Conservation (phyloP, 1,140 invertebrate genomes). For the Steinernema feltiae region DNA sequence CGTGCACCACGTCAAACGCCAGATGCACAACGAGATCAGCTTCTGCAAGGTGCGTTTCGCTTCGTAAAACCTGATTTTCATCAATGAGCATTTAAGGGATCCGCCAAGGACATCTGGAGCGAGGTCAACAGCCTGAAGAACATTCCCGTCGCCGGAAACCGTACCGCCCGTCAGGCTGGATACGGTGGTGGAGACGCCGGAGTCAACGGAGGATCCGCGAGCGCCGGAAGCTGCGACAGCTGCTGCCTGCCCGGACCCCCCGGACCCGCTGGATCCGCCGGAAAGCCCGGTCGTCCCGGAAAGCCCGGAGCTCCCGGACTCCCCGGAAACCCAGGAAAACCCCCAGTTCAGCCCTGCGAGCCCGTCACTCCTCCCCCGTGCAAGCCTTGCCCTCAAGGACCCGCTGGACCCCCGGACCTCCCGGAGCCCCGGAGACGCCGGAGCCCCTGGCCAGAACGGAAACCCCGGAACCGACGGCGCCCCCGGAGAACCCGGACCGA, state of each 20-base stretch:
- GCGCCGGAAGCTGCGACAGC: neutral
- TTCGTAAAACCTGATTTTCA: neutral
- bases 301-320: slow-evolving; percentile 13
- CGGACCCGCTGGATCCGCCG: slow-evolving; percentile 11
- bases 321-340: slow-evolving; percentile 4
- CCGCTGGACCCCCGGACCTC: slow-evolving; percentile 18
- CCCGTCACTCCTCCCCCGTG: neutral
- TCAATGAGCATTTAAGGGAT: neutral
- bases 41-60: neutral
- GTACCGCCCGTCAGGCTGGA: slow-evolving; percentile 20
- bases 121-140: slow-evolving; percentile 14
- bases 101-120: slow-evolving; percentile 14
- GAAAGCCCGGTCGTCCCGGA: slow-evolving; percentile 12
- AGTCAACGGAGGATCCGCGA: neutral
- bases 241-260: slow-evolving; percentile 17
- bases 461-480: too few relatives aligned
- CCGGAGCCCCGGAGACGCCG: slow-evolving; percentile 10
- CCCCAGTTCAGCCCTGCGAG: slow-evolving; percentile 6
- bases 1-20: neutral
- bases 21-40: slow-evolving; percentile 12
- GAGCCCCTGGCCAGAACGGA: neutral
- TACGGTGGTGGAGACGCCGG: neutral
- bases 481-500: too few relatives aligned
- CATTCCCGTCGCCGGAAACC: slow-evolving; percentile 18
- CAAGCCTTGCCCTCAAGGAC: slow-evolving; percentile 21